Percentiles rank a stretch among this genome's conserved stretches.
phyloP scores from a whole-genome alignment of 2,797 vertebrate species.

The Buceros bicornis region DNA sequence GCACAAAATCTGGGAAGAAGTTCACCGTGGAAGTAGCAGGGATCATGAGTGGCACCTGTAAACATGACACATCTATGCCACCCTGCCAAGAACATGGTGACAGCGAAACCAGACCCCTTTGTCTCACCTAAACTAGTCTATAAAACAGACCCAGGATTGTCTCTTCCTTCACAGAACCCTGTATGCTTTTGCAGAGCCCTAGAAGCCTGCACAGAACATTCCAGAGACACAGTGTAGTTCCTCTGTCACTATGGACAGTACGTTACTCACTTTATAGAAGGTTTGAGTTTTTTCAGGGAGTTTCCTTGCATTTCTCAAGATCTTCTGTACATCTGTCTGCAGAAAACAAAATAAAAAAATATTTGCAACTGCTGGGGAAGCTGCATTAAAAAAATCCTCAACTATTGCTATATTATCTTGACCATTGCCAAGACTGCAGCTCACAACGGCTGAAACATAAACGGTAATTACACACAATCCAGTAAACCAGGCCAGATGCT shows the following conservation, averaged over 20 bases:
- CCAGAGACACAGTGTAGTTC: not conserved
- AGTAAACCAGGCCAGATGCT: slow-evolving; percentile 56
- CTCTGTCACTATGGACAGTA: not conserved
- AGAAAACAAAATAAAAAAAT: not conserved
- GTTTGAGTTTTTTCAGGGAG: slow-evolving; percentile 99
- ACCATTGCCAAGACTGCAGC: not conserved
- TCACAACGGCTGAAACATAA: slow-evolving; percentile 35
- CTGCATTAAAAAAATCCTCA: not conserved
- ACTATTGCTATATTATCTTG: slow-evolving; percentile 12
- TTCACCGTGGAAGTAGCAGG: not conserved
- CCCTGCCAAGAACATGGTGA: not conserved
- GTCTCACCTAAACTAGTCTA: not conserved
- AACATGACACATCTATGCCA: not conserved
- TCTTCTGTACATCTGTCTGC: slow-evolving; percentile 99
- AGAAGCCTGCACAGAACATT: not conserved
- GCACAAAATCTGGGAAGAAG: not conserved
- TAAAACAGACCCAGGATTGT: not conserved
- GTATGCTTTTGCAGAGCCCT: not conserved
- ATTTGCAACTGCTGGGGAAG: not conserved
- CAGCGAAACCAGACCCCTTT: not conserved
- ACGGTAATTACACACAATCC: slow-evolving; percentile 21
- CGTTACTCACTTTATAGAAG: slow-evolving; percentile 93
- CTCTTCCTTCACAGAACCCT: not conserved
- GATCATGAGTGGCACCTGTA: not conserved
- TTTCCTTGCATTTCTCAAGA: slow-evolving; percentile 97